Base-by-base conservation (phyloP, 2,888 invertebrate species). In the Acrobasis repandana region DNA sequence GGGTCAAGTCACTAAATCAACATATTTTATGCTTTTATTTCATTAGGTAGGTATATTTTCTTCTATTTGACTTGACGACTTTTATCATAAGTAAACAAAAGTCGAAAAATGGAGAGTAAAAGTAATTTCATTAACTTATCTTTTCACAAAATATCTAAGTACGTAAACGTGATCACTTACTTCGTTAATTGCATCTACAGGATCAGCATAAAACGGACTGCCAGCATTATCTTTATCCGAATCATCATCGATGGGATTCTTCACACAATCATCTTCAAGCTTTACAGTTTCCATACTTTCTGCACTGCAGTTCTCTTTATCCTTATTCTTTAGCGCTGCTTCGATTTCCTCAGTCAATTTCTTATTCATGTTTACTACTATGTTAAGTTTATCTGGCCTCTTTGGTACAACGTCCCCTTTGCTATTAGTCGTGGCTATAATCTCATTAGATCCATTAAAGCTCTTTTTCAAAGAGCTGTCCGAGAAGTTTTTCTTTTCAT, bases 131-230 rank as follows among this genome's bases (percentile, higher is more conserved):
- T 28, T 8, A 6, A 28, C 28, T 28, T 28, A 8, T 4, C 28
- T 28, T 28, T 6, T 1, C 28, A 28, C 10, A 11, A 38, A 38
- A 14, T 6, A 38, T 38, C 11, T 10, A 38, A 28, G 8, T 11
- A 14, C 6, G 11, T 10, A n/a, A n/a, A n/a, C 10, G 11, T 10
- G 5, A n/a, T 14, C n/a, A 38, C 79, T 73, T 77, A 93, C 92
- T 78, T 94, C 94, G 76, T 94, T 94, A 61, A 97, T 92, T 33
- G 97, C 95, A 87, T 97, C 97, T 11, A 97, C 97, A 34, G 97
- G 97, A 84, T 97, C 97, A 2, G 97, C 97, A 79, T 97, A 97
- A 77, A 97, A 97, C 1, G 97, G 97, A 81, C 97, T 97, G 14
- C 95, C 95, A 78, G 96, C 95, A 69, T 96, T 96, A 64, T 93